phyloP scores from a whole-genome alignment of 2,888 invertebrate genomes.

The Silvanus unidentatus region DNA sequence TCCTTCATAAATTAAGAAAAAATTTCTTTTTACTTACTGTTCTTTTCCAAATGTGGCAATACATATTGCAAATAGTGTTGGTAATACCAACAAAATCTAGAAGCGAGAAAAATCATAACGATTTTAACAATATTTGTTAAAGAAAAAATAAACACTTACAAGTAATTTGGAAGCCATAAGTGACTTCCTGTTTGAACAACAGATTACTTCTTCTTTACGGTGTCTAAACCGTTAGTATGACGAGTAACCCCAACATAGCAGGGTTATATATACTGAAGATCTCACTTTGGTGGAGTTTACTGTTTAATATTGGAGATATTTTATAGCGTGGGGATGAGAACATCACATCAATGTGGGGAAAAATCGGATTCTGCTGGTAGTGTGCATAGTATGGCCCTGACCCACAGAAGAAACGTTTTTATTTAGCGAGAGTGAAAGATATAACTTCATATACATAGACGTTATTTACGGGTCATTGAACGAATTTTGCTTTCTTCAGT shows the following conservation, averaged over 20 bases:
- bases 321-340: conserved; percentile 13
- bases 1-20: neutral
- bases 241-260: conserved; percentile 16
- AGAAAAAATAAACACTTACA: conserved; percentile 18
- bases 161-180: conserved; percentile 24
- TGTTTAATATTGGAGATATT: conserved; percentile 19
- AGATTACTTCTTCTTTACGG: conserved; percentile 17
- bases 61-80: conserved; percentile 14
- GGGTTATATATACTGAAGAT: conserved; percentile 25
- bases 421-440: conserved; percentile 1
- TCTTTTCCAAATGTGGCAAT: conserved; percentile 18
- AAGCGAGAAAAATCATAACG: conserved; percentile 7
- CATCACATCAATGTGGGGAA: neutral
- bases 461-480: neutral
- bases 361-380: neutral
- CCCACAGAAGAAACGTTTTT: neutral
- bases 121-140: neutral
- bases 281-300: conserved; percentile 16
- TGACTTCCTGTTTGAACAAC: conserved; percentile 17
- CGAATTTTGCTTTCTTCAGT: neutral
- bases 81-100: conserved; percentile 17
- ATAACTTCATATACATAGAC: neutral
- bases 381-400: neutral
- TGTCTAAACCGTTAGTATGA: conserved; percentile 16
- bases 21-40: conserved; percentile 15